Evolutionary conservation across 2,888 invertebrate genomes (phyloP).

Genomic region (Ypsolopha sequella): DNA sequence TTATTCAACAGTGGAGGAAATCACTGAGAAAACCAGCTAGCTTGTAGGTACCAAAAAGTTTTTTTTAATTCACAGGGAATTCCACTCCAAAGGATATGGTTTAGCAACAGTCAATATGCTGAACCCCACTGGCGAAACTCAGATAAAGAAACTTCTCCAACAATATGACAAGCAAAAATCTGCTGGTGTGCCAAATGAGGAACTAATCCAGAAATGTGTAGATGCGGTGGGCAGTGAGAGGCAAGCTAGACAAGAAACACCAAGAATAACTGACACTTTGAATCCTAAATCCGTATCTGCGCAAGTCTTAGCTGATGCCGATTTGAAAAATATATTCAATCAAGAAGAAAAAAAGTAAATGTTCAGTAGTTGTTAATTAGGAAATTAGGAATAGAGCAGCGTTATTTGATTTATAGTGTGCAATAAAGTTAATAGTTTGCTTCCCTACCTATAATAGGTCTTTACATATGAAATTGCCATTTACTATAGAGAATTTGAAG

Average conservation of each 20-base stretch:
- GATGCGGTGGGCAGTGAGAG: slow-evolving; percentile 30
- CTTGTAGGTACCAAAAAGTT: not conserved
- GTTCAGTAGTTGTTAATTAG: not conserved
- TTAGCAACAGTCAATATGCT: slow-evolving; percentile 67
- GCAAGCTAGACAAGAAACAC: slow-evolving; percentile 19
- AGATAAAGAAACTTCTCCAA: slow-evolving; percentile 72
- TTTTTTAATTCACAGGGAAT: slow-evolving; percentile 64
- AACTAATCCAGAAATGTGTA: slow-evolving; percentile 50
- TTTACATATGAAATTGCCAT: too few relatives aligned
- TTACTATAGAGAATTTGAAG: too few relatives aligned
- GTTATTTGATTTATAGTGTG: not conserved
- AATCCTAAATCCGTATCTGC: slow-evolving; percentile 37
- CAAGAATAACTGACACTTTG: slow-evolving; percentile 15
- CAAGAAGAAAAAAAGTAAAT: slow-evolving; percentile 15
- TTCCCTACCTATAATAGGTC: too few relatives aligned
- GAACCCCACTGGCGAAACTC: slow-evolving; percentile 59
- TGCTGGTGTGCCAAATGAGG: slow-evolving; percentile 64
- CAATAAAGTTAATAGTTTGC: too few relatives aligned
- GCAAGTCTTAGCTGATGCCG: slow-evolving; percentile 35
- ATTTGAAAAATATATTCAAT: slow-evolving; percentile 45
- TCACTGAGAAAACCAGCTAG: too few relatives aligned
- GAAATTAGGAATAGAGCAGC: not conserved
- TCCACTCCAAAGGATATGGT: slow-evolving; percentile 72
- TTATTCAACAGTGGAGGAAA: too few relatives aligned
- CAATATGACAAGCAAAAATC: slow-evolving; percentile 71